phyloP scores from a whole-genome alignment of 2,888 invertebrate species.

The Drosophila diplacantha region DNA sequence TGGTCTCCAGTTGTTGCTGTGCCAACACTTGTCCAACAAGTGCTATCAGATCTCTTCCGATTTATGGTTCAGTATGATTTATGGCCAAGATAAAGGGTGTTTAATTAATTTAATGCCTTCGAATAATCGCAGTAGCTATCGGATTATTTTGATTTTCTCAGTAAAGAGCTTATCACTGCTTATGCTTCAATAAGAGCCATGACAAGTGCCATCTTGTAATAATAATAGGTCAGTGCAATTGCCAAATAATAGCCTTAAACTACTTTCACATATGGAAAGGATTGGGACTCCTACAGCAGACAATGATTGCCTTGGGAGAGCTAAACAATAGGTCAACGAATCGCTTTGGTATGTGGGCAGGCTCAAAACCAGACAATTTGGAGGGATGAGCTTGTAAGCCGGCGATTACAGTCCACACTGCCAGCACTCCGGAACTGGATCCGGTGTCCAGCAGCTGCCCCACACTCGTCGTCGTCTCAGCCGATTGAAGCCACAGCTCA shows the following conservation, averaged over 20 bases:
- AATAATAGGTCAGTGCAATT: not conserved
- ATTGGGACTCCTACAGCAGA: not conserved
- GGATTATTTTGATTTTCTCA: conserved; percentile 2
- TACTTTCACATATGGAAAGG: not conserved
- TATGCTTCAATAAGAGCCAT: not conserved
- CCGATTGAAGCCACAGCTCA: conserved; percentile 35
- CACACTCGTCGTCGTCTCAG: conserved; percentile 2
- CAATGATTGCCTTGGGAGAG: not conserved
- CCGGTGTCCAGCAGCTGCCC: conserved; percentile 9
- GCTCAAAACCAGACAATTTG: conserved; percentile 17
- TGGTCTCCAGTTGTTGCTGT: not conserved
- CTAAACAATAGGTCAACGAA: conserved; percentile 7
- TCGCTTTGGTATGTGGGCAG: not conserved
- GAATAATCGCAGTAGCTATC: not conserved
- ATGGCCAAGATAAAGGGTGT: not conserved
- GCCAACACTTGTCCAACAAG: conserved; percentile 23
- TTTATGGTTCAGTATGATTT: not conserved
- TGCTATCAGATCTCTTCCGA: conserved; percentile 5
- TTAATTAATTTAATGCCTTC: not conserved
- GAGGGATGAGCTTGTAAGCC: conserved; percentile 38
- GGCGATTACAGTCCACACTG: conserved; percentile 25
- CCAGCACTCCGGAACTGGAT: conserved; percentile 6
- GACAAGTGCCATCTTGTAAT: too few relatives aligned
- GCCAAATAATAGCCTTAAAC: too few relatives aligned
- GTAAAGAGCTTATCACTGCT: not conserved